Evolutionary conservation across 1,140 invertebrate species (phyloP).

Genomic region (Leptopilina boulardi): DNA sequence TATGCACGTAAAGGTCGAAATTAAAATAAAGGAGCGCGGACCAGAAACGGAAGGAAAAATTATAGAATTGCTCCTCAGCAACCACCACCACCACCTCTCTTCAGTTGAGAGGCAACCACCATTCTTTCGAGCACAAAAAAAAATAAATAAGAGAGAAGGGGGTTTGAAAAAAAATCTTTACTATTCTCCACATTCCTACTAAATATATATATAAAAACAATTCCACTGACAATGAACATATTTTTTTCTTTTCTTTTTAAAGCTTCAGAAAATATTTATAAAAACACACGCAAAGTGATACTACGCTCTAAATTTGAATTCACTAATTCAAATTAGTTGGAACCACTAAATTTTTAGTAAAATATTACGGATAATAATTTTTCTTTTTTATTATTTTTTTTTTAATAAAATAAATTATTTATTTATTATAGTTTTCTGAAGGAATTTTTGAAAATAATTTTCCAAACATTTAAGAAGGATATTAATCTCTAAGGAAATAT

Average conservation of each 20-base stretch:
- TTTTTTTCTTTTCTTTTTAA: neutral
- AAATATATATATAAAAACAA: conserved; percentile 29
- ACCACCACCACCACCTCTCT: conserved; percentile 18
- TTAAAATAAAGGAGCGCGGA: conserved; percentile 57
- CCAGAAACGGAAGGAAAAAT: conserved; percentile 50
- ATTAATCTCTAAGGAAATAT: conserved; percentile 1
- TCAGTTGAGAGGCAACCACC: neutral
- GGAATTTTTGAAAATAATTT: no score
- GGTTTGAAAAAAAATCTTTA: neutral
- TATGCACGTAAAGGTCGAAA: conserved; percentile 52
- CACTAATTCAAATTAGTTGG: no score
- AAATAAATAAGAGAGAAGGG: no score
- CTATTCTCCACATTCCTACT: conserved; percentile 24
- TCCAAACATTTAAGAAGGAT: no score
- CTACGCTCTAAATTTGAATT: no score
- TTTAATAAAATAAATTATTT: no score
- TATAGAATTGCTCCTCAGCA: conserved; percentile 53
- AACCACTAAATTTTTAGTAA: no score
- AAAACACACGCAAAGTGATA: neutral
- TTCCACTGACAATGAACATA: conserved; percentile 1
- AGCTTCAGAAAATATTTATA: neutral
- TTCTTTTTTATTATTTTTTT: no score
- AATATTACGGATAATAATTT: no score
- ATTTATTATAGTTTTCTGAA: no score
- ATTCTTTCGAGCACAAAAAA: conserved; percentile 14